These are phyloP conservation scores for Gymnothorax javanicus DNA, from an alignment of 2,797 vertebrate genomes.

Conservation along the genomic window DNA sequence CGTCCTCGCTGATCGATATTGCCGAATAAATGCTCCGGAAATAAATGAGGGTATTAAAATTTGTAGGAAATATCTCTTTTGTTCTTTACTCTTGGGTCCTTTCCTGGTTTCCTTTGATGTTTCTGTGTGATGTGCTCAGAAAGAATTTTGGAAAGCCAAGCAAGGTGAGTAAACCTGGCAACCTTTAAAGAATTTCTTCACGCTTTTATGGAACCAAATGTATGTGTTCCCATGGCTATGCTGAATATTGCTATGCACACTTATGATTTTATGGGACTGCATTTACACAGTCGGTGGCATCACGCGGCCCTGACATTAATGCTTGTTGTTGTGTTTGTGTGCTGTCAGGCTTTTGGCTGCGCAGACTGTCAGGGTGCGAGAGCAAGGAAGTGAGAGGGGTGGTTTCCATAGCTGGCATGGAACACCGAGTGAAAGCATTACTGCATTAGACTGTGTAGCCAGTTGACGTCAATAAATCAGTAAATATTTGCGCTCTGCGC, in stretches of 20 bases:
- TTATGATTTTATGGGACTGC: background rate
- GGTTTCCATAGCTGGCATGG: conserved; percentile 2
- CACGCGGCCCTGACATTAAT: background rate
- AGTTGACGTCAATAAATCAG: background rate
- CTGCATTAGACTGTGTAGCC: background rate
- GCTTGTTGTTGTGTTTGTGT: background rate
- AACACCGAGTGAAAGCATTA: background rate
- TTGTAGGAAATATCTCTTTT: background rate
- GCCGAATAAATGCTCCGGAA: background rate
- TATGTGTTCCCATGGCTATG: background rate
- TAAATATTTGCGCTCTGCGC: background rate
- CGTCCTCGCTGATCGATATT: background rate
- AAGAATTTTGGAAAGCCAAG: background rate
- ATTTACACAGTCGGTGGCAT: no score
- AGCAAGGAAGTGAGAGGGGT: background rate
- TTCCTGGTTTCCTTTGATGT: background rate
- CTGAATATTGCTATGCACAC: background rate
- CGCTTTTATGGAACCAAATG: background rate
- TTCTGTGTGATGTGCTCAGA: background rate
- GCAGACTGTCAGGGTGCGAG: background rate
- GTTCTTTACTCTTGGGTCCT: background rate
- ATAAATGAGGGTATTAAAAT: background rate
- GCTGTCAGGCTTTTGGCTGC: background rate
- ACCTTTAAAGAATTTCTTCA: background rate
- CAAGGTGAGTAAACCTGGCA: background rate